Evolutionary conservation across 1,140 invertebrate species (phyloP).

Genomic region (Apis florea): DNA sequence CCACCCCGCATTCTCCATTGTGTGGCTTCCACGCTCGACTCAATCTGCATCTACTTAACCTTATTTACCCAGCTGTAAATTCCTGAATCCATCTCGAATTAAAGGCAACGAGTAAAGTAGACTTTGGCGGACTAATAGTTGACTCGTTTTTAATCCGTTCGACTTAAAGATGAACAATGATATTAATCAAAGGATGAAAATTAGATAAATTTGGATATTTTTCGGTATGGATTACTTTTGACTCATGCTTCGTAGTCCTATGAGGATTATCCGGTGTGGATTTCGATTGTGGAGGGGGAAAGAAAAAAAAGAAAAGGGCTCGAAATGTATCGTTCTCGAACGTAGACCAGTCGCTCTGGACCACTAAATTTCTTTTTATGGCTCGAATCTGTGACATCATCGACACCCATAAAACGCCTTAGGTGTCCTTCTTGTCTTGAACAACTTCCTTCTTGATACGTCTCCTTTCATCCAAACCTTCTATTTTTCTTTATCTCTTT

Average conservation of each 20-base stretch:
- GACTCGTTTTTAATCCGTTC: background rate
- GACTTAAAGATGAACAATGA: background rate
- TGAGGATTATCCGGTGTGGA: too few relatives aligned
- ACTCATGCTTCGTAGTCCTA: too few relatives aligned
- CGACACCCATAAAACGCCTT: slow-evolving; percentile 65
- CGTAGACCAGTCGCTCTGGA: slow-evolving; percentile 23
- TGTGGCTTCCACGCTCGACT: slow-evolving; percentile 68
- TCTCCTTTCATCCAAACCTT: slow-evolving; percentile 32
- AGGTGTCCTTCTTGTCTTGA: slow-evolving; percentile 43
- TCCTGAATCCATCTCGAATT: slow-evolving; percentile 38
- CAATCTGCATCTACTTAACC: slow-evolving; percentile 70
- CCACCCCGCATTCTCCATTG: slow-evolving; percentile 44
- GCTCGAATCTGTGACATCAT: slow-evolving; percentile 66
- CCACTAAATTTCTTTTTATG: slow-evolving; percentile 66
- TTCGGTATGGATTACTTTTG: too few relatives aligned
- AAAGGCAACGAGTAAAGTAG: background rate
- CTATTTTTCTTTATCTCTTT: background rate
- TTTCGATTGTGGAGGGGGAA: too few relatives aligned
- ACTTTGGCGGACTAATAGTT: background rate
- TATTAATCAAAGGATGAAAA: background rate
- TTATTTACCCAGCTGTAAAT: slow-evolving; percentile 64
- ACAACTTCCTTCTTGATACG: slow-evolving; percentile 46
- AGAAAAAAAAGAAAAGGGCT: background rate
- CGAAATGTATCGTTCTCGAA: slow-evolving; percentile 36
- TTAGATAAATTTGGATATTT: too few relatives aligned